Percentiles rank a stretch among this genome's conserved stretches.
Conservation (phyloP, 92 coral and sea anemone species). For the Galaxea fascicularis region DNA sequence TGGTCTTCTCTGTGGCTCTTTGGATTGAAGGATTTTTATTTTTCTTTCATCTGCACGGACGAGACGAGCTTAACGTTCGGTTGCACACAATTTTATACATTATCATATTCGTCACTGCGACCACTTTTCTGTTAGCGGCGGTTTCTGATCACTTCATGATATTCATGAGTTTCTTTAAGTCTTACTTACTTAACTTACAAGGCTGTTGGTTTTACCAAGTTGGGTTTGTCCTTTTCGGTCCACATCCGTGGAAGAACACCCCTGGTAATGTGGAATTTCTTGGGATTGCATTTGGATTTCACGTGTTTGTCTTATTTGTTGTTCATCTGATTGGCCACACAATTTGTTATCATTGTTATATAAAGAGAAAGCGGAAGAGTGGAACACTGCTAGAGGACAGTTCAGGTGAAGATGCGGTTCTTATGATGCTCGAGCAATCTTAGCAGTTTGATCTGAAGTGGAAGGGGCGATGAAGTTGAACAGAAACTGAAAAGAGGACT, state of each 20-base stretch:
- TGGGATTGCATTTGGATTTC: constrained; percentile 57
- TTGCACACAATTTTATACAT: constrained; percentile 61
- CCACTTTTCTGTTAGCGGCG: constrained; percentile 42
- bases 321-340: constrained; percentile 5
- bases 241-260: constrained; percentile 37
- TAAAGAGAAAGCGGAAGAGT: not conserved
- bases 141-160: constrained; percentile 26
- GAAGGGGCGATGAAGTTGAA: too few species aligned
- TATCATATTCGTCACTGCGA: constrained; percentile 51
- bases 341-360: not conserved
- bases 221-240: constrained; percentile 59
- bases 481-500: too few species aligned
- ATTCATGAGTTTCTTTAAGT: constrained; percentile 31
- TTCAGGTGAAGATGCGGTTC: constrained; percentile 12
- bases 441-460: too few species aligned
- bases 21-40: constrained; percentile 66
- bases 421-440: not conserved
- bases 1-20: constrained; percentile 53
- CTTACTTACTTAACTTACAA: constrained; percentile 55
- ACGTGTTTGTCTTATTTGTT: constrained; percentile 21
- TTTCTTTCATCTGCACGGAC: constrained; percentile 66
- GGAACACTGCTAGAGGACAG: not conserved
- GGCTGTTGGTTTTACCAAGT: constrained; percentile 69
- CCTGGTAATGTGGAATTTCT: constrained; percentile 48
- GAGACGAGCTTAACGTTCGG: constrained; percentile 65